phyloP scores from a whole-genome alignment of 1,140 invertebrate species.

The Episyrphus balteatus region DNA sequence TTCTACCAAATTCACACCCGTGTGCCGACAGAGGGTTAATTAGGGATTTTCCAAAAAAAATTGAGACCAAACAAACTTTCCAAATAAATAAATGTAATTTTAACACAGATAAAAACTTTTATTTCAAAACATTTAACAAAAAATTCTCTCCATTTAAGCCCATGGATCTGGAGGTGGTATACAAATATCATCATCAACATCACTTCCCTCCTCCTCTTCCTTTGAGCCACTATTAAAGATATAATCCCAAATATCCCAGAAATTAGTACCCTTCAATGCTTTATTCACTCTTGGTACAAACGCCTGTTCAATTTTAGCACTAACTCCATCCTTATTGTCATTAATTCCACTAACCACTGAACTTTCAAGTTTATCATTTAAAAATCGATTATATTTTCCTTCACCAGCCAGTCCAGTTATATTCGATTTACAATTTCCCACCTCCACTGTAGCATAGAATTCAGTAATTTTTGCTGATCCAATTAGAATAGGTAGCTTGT shows the following conservation, averaged over 20 bases:
- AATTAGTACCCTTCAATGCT: slow-evolving; percentile 29
- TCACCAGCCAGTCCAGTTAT: slow-evolving; percentile 29
- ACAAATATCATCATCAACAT: slow-evolving; percentile 25
- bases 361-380: slow-evolving; percentile 27
- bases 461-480: slow-evolving; percentile 30
- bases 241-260: slow-evolving; percentile 28
- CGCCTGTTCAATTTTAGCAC: slow-evolving; percentile 21
- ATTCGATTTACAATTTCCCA: slow-evolving; percentile 20
- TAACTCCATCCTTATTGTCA: slow-evolving; percentile 19
- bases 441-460: slow-evolving; percentile 19
- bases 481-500: slow-evolving; percentile 30
- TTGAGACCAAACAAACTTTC: too few relatives aligned
- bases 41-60: too few relatives aligned
- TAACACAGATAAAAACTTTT: too few relatives aligned
- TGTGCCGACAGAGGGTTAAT: too few relatives aligned
- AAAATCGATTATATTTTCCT: slow-evolving; percentile 20
- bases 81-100: too few relatives aligned
- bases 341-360: slow-evolving; percentile 19
- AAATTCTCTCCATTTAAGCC: slow-evolving; percentile 18
- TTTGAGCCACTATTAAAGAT: slow-evolving; percentile 22
- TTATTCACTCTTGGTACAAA: slow-evolving; percentile 29
- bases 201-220: slow-evolving; percentile 12
- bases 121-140: background rate
- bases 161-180: slow-evolving; percentile 27
- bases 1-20: too few relatives aligned